Conservation (phyloP, 2,888 invertebrate species). For the Lutraria lutraria region DNA sequence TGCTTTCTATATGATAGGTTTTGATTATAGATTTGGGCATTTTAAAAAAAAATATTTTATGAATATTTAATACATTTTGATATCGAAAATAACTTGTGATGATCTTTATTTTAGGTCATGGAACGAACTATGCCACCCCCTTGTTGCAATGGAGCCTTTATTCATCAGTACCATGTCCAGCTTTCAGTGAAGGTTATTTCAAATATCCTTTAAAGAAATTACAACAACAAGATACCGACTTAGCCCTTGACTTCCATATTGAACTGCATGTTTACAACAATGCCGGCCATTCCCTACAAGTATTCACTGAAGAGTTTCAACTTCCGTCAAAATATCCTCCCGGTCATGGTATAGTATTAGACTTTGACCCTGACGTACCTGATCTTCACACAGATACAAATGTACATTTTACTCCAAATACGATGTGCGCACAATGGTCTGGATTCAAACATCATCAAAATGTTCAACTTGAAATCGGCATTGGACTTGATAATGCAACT, state of each 20-base stretch:
- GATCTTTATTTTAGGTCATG: constrained; percentile 47
- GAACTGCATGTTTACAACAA: constrained; percentile 65
- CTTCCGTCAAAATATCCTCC: constrained; percentile 66
- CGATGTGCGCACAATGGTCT: constrained; percentile 52
- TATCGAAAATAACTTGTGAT: too few species aligned
- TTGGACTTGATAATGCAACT: constrained; percentile 25
- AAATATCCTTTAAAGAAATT: constrained; percentile 47
- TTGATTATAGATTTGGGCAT: too few species aligned
- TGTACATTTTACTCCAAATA: constrained; percentile 47
- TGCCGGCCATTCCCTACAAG: constrained; percentile 65
- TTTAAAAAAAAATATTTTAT: too few species aligned
- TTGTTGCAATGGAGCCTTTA: constrained; percentile 53
- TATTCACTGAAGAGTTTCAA: constrained; percentile 45
- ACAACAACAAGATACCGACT: constrained; percentile 53
- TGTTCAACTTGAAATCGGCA: constrained; percentile 36
- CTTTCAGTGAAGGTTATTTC: constrained; percentile 44
- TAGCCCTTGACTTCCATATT: constrained; percentile 40
- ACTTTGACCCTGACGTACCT: constrained; percentile 43
- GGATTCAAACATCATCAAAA: constrained; percentile 56
- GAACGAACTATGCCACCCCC: constrained; percentile 14
- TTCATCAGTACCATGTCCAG: neutral
- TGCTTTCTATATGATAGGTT: too few species aligned
- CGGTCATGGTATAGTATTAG: constrained; percentile 54
- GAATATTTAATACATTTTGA: too few species aligned
- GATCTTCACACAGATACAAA: constrained; percentile 34